Evolutionary conservation across 1,140 invertebrate genomes (phyloP), one percentile per base, ranked within the genome.

Genomic region (Eurosta solidaginis): DNA sequence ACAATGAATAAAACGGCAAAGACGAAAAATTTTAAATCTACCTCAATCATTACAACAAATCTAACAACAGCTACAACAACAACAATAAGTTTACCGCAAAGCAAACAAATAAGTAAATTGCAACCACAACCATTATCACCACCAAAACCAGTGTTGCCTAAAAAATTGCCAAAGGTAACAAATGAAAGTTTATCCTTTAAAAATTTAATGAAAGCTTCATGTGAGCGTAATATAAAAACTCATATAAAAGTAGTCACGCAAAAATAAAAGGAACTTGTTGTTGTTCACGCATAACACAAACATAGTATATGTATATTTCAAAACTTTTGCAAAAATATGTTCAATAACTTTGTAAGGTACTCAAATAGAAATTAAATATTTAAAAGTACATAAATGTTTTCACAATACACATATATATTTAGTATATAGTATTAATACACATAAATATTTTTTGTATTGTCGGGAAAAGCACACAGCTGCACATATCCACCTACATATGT

Each of bases 101-200:
- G 12, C 44, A 79, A 50, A 42, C 73, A 36, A 27, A 75, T 78
- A 78, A 81, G 81, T 81, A 85, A 86, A 86, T 83, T 86, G 81
- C 85, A 87, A 82, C 82, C 83, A 82, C 85, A 87, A 83, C 86
- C 86, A 86, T 82, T 87, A 81, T 87, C 86, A 82, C 86, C 86
- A 82, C 86, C 86, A 74, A 87, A 86, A 84, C 86, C 86, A 81
- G 81, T 87, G 81, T 79, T 85, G 77, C 84, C 84, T 81, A 81
- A 82, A 82, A 86, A 84, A 82, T 83, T 86, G 74, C 82, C 85
- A 80, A 87, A 87, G 86, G 86, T 87, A 82, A 83, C 80, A 78
- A 77, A 76, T 78, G n/a, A 3, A 25, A 25, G 22, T 9, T 10
- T 25, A 42, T 68, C 40, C 40, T 27, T 17, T 36, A 33, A n/a